Evolutionary conservation across 2,113 vertebrate genomes (phyloP), one percentile per base, ranked within the genome.

Genomic region (Cnemophilus loriae): DNA sequence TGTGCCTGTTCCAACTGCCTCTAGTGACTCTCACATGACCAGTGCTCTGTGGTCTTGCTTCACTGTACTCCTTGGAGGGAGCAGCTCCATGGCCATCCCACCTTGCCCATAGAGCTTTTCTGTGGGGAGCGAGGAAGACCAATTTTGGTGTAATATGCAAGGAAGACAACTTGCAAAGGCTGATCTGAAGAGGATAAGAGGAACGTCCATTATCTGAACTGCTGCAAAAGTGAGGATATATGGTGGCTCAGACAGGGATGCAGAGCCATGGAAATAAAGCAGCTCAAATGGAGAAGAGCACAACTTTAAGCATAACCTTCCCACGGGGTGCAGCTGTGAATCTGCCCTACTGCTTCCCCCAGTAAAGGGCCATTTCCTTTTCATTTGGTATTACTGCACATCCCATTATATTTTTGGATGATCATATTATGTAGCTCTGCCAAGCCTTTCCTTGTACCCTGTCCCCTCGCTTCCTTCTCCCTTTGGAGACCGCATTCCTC

Each of bases 401-500:
- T 56, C 39, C 35, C 5, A 0, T 37, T 69, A 18, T 2, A 9
- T 6, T 37, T 17, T 24, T 33, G 53, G 33, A 49, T 6, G 1
- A 32, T 4, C 1, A 5, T n/a, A 13, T 3, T 44, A 0, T 3
- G 8, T 50, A 67, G 11, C 33, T 81, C 23, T 33, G 19, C 15
- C 42, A 53, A 42, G 12, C 8, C 7, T 80, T 13, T 77, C 64
- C 33, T 52, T 44, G 69, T 83, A 16, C 11, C 13, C 26, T 41
- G 22, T 47, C 22, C 18, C 17, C 13, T 84, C 0, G 0, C 26
- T 63, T 59, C 67, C 27, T 49, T 23, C 21, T 30, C n/a, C 3
- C 11, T 81, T 76, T 11, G 2, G 44, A 17, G 53, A 59, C 27
- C 7, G 5, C 9, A 18, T 64, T 71, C 10, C 22, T 84, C 33